A percentile compares a stretch with the other conserved stretches of the same genome.
Conservation (phyloP, 2,888 invertebrate species). For the Tetanocera ferruginea region DNA sequence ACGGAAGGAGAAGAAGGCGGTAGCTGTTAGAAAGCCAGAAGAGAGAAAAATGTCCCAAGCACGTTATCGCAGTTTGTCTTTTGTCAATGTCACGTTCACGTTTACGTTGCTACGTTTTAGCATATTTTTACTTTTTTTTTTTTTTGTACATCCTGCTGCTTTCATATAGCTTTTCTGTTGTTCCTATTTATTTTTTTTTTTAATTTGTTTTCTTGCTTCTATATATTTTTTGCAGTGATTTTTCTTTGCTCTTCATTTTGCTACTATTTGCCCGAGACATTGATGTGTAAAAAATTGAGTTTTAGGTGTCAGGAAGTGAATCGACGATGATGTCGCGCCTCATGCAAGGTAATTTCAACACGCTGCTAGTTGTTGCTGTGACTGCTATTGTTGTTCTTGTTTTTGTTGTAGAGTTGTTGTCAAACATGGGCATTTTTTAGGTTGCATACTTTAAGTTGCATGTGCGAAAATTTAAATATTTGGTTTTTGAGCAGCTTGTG, state of each 20-base stretch:
- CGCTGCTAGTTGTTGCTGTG: background rate
- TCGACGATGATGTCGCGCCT: background rate
- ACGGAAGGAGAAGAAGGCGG: background rate
- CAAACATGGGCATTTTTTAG: background rate
- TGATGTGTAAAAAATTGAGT: conserved; percentile 34
- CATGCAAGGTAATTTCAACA: conserved; percentile 9
- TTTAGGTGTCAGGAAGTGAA: conserved; percentile 27
- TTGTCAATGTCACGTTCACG: conserved; percentile 56
- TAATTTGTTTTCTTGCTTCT: background rate
- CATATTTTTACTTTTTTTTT: background rate
- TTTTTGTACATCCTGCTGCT: background rate
- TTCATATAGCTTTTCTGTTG: background rate
- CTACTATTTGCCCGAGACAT: background rate
- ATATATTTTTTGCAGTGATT: background rate
- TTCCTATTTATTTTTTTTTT: background rate
- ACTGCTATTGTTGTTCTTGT: background rate
- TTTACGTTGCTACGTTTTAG: conserved; percentile 18
- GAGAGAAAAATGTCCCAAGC: conserved; percentile 18
- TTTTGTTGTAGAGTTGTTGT: background rate
- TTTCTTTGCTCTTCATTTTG: background rate
- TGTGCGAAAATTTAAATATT: background rate
- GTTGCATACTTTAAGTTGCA: conserved; percentile 16
- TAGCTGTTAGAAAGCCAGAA: background rate
- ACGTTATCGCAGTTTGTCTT: conserved; percentile 43
- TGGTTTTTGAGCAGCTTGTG: background rate